These are phyloP conservation scores for Gymnogyps californianus DNA, from an alignment of 2,113 vertebrate genomes.

Conservation along the genomic window DNA sequence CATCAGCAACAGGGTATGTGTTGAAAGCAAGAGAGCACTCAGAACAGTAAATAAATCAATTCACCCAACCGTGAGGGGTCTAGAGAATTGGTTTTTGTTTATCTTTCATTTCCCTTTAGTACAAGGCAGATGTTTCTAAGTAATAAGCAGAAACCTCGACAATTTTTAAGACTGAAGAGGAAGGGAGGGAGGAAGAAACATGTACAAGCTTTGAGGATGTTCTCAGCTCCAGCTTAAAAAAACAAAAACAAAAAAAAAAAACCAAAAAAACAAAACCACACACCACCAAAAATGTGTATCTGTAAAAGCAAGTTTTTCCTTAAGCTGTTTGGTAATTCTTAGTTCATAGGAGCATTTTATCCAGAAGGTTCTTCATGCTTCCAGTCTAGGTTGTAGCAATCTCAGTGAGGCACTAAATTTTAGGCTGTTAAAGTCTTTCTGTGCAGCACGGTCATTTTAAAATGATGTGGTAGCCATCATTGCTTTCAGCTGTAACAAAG, in stretches of 20 bases:
- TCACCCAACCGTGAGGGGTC: background rate
- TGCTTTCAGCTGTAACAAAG: constrained; percentile 83
- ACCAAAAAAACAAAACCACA: background rate
- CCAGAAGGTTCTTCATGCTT: constrained; percentile 43
- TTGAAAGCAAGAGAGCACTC: constrained; percentile 3
- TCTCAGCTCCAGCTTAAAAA: constrained; percentile 1
- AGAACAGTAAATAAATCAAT: constrained; percentile 20
- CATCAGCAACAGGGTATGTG: background rate
- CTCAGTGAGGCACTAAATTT: constrained; percentile 44
- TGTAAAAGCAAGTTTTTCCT: constrained; percentile 10
- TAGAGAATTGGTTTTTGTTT: constrained; percentile 17
- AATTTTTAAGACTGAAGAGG: constrained; percentile 4
- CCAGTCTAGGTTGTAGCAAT: constrained; percentile 35
- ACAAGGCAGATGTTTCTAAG: constrained; percentile 32
- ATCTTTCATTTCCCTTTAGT: constrained; percentile 40
- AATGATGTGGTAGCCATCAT: constrained; percentile 86
- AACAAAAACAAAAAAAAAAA: background rate
- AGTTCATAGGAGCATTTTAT: constrained; percentile 35
- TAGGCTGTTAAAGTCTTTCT: constrained; percentile 9
- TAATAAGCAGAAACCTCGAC: constrained; percentile 13
- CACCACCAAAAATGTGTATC: constrained; percentile 8
- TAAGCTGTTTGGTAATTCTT: constrained; percentile 24
- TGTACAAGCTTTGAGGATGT: background rate
- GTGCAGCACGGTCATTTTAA: constrained; percentile 80
- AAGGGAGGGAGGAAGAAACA: background rate